Conservation (phyloP, 2,888 invertebrate species). For the Pyrgus malvae region DNA sequence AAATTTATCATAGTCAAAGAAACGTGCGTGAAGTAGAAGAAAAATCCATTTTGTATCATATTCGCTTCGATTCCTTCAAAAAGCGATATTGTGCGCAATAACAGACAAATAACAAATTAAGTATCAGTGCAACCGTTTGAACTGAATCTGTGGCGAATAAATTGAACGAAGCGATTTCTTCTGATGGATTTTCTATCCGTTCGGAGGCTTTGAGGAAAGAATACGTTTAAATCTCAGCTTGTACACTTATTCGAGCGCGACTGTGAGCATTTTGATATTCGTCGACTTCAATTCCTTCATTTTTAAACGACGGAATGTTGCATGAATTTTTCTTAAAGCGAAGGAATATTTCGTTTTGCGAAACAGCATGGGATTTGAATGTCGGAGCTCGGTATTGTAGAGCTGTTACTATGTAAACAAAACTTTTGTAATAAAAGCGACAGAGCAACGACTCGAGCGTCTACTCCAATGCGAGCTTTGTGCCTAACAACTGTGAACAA, state of each 20-base stretch:
- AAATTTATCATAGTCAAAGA: no score
- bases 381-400: neutral
- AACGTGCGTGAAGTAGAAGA: no score
- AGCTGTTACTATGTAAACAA: constrained; percentile 2
- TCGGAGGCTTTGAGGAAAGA: constrained; percentile 23
- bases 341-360: no score
- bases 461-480: constrained; percentile 18
- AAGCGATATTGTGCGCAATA: neutral
- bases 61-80: neutral
- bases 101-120: constrained; percentile 10
- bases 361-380: neutral
- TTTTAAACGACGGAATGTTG: constrained; percentile 4
- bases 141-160: constrained; percentile 18
- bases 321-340: no score
- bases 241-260: constrained; percentile 15
- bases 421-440: constrained; percentile 6
- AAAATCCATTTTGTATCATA: neutral
- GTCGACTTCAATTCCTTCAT: neutral
- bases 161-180: constrained; percentile 16
- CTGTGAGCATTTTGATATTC: constrained; percentile 16
- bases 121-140: constrained; percentile 8
- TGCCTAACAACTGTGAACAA: constrained; percentile 14
- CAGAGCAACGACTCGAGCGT: constrained; percentile 12
- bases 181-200: constrained; percentile 24
- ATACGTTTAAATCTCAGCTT: constrained; percentile 25